These are phyloP conservation scores for Sorex araneus DNA, from an alignment of 2,113 vertebrate genomes.

Conservation along the genomic window DNA sequence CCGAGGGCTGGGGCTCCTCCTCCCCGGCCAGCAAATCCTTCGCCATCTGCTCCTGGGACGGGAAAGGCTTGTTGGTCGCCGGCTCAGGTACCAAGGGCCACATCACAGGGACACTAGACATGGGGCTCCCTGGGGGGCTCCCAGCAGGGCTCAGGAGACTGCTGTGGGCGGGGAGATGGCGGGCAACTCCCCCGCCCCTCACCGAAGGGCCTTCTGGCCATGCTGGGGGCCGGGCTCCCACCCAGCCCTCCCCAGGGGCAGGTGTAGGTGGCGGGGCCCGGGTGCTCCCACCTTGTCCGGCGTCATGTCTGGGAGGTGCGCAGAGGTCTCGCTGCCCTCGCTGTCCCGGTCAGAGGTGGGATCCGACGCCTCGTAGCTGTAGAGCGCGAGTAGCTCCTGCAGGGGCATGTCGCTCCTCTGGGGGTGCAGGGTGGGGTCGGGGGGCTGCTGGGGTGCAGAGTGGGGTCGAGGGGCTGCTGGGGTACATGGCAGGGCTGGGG, in stretches of 20 bases:
- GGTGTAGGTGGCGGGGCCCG: neutral
- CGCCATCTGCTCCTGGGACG: conserved; percentile 91
- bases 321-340: conserved; percentile 89
- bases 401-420: conserved; percentile 95
- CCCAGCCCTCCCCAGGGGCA: no score
- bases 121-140: no score
- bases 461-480: conserved; percentile 49
- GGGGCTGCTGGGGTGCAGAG: neutral
- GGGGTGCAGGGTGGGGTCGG: conserved; percentile 73
- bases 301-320: conserved; percentile 93
- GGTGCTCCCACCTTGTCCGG: conserved; percentile 92
- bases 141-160: no score
- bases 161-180: no score
- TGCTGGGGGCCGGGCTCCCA: no score
- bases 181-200: no score
- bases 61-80: no score
- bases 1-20: conserved; percentile 92
- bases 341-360: conserved; percentile 92
- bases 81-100: no score
- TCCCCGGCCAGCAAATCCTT: conserved; percentile 94
- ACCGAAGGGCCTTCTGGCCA: no score
- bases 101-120: no score
- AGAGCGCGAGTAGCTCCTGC: conserved; percentile 95
- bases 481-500: no score
- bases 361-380: conserved; percentile 94